Conservation (phyloP, 2,888 invertebrate genomes). For the Acholoe squamosa region DNA sequence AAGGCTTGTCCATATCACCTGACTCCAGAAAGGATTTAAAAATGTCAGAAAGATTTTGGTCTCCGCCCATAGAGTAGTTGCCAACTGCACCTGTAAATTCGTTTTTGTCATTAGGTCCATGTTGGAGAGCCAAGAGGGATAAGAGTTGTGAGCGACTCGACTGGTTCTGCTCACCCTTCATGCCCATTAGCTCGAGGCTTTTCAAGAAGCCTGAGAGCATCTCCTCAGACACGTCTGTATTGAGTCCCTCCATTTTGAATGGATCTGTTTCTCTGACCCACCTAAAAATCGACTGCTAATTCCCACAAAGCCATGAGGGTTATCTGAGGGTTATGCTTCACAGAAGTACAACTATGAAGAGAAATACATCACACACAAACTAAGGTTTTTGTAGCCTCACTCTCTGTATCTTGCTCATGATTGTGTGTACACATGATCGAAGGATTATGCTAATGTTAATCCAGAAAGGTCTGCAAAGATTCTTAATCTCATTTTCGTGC, state of each 20-base stretch:
- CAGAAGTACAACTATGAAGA: too few relatives aligned
- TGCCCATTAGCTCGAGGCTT: not conserved
- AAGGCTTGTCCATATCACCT: not conserved
- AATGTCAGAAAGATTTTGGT: not conserved
- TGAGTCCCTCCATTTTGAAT: not conserved
- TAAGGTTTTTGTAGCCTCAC: too few relatives aligned
- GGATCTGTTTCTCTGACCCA: not conserved
- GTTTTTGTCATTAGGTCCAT: not conserved
- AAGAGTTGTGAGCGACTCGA: not conserved
- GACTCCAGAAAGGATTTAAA: not conserved
- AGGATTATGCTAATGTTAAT: too few relatives aligned
- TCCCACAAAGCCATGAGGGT: too few relatives aligned
- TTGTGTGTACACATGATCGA: too few relatives aligned
- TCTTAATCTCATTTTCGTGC: too few relatives aligned
- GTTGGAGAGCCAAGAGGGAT: not conserved
- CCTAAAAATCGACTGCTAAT: too few relatives aligned
- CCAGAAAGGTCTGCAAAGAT: too few relatives aligned
- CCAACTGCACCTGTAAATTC: not conserved
- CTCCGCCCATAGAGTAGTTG: not conserved
- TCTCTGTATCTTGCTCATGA: too few relatives aligned
- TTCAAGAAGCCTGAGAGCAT: slow-evolving; percentile 9
- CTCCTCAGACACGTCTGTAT: not conserved
- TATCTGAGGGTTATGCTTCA: too few relatives aligned
- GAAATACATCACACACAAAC: too few relatives aligned
- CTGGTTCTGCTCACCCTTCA: not conserved